These are phyloP conservation scores for Bimastos eiseni DNA, from an alignment of 2,888 invertebrate species.

Conservation along the genomic window DNA sequence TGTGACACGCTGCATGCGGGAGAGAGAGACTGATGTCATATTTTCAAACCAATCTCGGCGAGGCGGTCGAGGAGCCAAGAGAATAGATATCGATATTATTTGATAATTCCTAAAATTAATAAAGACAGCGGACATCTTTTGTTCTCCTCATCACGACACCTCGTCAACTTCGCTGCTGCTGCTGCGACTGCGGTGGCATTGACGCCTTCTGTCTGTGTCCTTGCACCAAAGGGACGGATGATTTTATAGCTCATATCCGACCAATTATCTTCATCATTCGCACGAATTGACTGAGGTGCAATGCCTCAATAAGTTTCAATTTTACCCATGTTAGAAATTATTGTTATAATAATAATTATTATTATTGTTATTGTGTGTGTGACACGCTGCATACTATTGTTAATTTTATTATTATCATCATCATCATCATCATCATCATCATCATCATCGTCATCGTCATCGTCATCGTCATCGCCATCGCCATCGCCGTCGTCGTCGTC, in stretches of 20 bases:
- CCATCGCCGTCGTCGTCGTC: too few species aligned
- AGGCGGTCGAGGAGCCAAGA: background rate
- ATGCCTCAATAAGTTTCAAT: too few species aligned
- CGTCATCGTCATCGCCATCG: too few species aligned
- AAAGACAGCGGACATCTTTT: background rate
- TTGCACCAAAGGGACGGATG: background rate
- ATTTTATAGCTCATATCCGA: too few species aligned
- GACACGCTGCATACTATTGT: too few species aligned
- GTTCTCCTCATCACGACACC: background rate
- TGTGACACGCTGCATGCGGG: background rate
- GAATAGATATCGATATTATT: background rate
- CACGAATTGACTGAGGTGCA: background rate
- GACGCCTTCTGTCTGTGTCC: background rate
- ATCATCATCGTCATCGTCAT: background rate
- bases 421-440: background rate
- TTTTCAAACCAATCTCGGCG: background rate
- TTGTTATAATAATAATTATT: too few species aligned
- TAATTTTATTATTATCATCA: background rate
- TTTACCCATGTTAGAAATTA: too few species aligned
- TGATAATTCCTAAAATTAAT: constrained; percentile 13
- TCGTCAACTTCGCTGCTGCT: background rate
- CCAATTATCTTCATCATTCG: background rate
- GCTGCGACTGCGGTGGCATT: background rate
- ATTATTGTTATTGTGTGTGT: too few species aligned
- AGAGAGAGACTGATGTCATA: background rate